Evolutionary conservation across 2,888 invertebrate genomes (phyloP).

Genomic region (Eupelmus urozonus): DNA sequence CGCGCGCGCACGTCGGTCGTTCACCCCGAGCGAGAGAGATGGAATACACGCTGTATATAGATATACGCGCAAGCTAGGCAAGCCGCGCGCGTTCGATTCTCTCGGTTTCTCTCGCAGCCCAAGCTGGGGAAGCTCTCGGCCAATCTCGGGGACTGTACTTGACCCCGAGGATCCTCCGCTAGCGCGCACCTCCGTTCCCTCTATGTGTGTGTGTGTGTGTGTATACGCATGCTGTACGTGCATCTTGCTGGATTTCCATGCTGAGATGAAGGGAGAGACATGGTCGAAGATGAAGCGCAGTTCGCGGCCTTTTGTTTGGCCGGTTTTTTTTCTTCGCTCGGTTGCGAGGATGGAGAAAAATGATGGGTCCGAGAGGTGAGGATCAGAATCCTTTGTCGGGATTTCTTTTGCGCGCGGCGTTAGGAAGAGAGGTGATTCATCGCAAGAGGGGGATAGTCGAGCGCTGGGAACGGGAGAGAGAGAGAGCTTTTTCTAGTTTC

Average conservation of each 20-base stretch:
- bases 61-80: neutral
- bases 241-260: neutral
- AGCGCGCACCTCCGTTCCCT: neutral
- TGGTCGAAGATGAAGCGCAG: too few relatives aligned
- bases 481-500: too few relatives aligned
- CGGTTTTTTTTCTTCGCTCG: neutral
- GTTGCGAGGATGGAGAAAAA: neutral
- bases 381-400: slow-evolving; percentile 28
- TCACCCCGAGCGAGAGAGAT: slow-evolving; percentile 67
- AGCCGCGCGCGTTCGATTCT: slow-evolving; percentile 1
- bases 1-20: slow-evolving; percentile 65
- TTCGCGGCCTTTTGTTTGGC: neutral
- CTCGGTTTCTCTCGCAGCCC: slow-evolving; percentile 10
- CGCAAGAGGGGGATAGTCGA: too few relatives aligned
- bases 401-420: too few relatives aligned
- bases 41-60: neutral
- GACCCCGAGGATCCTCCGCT: slow-evolving; percentile 65
- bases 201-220: neutral
- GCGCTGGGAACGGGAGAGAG: too few relatives aligned
- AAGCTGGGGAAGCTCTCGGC: slow-evolving; percentile 58
- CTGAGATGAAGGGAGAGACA: neutral
- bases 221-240: neutral
- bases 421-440: slow-evolving; percentile 44
- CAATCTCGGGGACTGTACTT: slow-evolving; percentile 68
- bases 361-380: slow-evolving; percentile 15